phyloP scores from a whole-genome alignment of 2,888 invertebrate genomes.

The Beris morrisii region DNA sequence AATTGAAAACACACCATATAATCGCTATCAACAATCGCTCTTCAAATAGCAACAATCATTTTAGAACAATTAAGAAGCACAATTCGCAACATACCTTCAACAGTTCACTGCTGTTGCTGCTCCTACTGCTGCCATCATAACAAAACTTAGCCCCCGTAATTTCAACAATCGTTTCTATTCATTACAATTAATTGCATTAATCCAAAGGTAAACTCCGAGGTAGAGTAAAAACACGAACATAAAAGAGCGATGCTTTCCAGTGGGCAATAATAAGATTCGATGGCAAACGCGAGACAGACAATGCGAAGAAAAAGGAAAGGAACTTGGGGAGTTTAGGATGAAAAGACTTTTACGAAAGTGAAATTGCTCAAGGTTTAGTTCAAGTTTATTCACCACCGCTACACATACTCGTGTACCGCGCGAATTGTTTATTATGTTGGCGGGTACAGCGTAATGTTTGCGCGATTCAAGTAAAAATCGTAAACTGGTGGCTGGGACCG shows the following conservation, averaged over 20 bases:
- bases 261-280: neutral
- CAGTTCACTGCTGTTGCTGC: no score
- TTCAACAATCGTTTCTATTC: neutral
- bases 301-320: neutral
- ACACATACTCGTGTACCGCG: neutral
- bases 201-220: neutral
- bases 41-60: no score
- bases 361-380: constrained; percentile 18
- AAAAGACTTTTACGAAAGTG: constrained; percentile 13
- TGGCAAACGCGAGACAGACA: neutral
- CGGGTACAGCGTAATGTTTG: no score
- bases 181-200: constrained; percentile 7
- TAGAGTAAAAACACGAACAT: neutral
- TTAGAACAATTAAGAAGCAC: no score
- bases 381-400: constrained; percentile 6
- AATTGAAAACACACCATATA: no score
- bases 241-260: neutral
- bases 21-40: no score
- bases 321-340: neutral
- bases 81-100: no score
- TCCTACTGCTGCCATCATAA: no score
- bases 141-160: neutral
- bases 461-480: no score
- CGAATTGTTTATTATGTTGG: no score
- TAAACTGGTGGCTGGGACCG: no score